phyloP scores from a whole-genome alignment of 2,888 invertebrate genomes.

The Drosophila borborema region DNA sequence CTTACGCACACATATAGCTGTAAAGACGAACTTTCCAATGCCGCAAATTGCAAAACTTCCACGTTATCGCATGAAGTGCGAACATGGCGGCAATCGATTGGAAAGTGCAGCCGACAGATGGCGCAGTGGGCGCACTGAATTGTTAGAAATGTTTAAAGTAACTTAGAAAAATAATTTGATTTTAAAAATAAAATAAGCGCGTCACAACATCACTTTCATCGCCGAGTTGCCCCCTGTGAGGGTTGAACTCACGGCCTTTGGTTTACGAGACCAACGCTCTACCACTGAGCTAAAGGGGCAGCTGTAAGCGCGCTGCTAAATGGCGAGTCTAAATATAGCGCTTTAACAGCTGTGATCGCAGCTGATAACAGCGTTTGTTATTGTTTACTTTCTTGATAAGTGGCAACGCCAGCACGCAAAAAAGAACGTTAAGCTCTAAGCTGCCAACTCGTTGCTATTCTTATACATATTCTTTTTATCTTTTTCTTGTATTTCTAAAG shows the following conservation, averaged over 20 bases:
- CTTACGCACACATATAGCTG: conserved; percentile 16
- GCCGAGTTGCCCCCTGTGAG: conserved; percentile 65
- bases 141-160: conserved; percentile 25
- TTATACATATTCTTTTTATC: background rate
- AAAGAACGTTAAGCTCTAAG: background rate
- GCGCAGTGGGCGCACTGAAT: conserved; percentile 30
- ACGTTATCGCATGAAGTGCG: conserved; percentile 79
- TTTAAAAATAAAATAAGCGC: conserved; percentile 7
- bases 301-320: conserved; percentile 2
- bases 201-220: too few species aligned
- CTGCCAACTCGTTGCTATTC: background rate
- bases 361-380: conserved; percentile 27
- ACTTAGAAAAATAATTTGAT: conserved; percentile 17
- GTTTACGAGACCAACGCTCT: conserved; percentile 79
- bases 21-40: conserved; percentile 73
- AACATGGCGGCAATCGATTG: conserved; percentile 80
- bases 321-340: background rate
- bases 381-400: background rate
- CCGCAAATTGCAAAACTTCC: conserved; percentile 80
- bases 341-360: conserved; percentile 43
- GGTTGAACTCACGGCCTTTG: conserved; percentile 74
- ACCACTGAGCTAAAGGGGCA: conserved; percentile 75
- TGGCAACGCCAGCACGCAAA: conserved; percentile 10
- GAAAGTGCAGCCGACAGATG: conserved; percentile 69
- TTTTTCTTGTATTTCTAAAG: background rate